Conservation (phyloP, 2,888 invertebrate genomes). For the Agonopterix subpropinquella region DNA sequence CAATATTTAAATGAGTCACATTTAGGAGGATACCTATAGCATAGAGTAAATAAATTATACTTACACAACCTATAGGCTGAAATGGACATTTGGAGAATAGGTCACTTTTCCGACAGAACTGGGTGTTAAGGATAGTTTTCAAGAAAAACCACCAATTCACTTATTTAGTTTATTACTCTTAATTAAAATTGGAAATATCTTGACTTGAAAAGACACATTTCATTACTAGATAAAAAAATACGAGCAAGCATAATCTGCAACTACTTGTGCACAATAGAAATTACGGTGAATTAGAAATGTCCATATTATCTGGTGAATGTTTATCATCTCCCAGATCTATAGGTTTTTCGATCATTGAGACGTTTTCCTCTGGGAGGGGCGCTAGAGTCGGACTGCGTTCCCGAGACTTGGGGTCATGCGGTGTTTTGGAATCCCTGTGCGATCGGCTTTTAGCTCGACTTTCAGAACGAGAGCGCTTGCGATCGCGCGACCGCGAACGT, state of each 20-base stretch:
- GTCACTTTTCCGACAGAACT: too few relatives aligned
- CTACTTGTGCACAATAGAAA: slow-evolving; percentile 3
- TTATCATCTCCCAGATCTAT: slow-evolving; percentile 57
- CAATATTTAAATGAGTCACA: too few relatives aligned
- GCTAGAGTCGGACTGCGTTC: slow-evolving; percentile 48
- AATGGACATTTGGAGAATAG: too few relatives aligned
- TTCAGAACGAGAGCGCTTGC: slow-evolving; percentile 59
- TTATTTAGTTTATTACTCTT: neutral
- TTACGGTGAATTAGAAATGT: slow-evolving; percentile 86
- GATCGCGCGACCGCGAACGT: slow-evolving; percentile 57
- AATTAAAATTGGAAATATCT: neutral
- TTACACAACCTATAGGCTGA: too few relatives aligned
- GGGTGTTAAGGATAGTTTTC: too few relatives aligned
- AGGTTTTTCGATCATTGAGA: slow-evolving; percentile 30
- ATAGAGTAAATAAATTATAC: too few relatives aligned
- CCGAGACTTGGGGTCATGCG: slow-evolving; percentile 53
- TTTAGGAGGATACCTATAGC: too few relatives aligned
- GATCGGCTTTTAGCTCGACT: slow-evolving; percentile 63
- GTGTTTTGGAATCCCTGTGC: slow-evolving; percentile 57
- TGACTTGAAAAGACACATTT: neutral
- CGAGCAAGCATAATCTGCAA: slow-evolving; percentile 1
- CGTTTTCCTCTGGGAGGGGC: slow-evolving; percentile 43
- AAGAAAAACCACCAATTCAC: too few relatives aligned
- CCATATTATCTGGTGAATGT: slow-evolving; percentile 83
- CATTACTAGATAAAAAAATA: slow-evolving; percentile 3